Conservation (phyloP, 2,888 invertebrate genomes). For the Tuberolachnus salignus region DNA sequence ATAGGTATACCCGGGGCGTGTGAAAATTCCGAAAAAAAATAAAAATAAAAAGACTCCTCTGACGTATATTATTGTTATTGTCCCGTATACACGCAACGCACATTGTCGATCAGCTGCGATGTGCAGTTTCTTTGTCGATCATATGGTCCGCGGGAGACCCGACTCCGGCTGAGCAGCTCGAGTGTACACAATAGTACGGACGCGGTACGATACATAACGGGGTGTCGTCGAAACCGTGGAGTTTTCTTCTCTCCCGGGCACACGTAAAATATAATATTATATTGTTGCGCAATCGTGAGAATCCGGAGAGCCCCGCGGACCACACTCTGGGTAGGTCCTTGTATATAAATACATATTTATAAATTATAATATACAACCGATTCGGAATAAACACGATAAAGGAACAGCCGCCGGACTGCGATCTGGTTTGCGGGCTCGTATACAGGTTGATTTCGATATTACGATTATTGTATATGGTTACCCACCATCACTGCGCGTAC, state of each 20-base stretch:
- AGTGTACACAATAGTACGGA: neutral
- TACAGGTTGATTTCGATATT: no score
- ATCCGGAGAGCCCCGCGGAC: conserved; percentile 13
- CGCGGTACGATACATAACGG: neutral
- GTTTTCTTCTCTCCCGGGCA: neutral
- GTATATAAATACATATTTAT: no score
- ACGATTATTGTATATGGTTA: no score
- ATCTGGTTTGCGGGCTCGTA: no score
- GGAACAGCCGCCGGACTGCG: conserved; percentile 51
- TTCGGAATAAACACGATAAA: neutral
- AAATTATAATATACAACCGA: no score
- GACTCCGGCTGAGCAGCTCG: neutral
- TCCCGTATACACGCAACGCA: neutral
- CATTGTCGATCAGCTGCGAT: conserved; percentile 36
- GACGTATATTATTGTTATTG: no score
- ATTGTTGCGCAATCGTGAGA: conserved; percentile 54
- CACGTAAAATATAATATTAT: no score
- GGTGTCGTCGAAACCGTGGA: neutral
- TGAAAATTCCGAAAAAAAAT: neutral
- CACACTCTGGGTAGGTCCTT: no score
- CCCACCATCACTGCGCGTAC: no score
- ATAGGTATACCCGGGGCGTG: neutral
- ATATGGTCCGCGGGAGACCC: conserved; percentile 1
- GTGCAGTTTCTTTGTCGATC: conserved; percentile 48
- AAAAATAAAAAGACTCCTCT: neutral